Base-by-base conservation (phyloP, 2,888 invertebrate species). In the Drosophila subsilvestris region DNA sequence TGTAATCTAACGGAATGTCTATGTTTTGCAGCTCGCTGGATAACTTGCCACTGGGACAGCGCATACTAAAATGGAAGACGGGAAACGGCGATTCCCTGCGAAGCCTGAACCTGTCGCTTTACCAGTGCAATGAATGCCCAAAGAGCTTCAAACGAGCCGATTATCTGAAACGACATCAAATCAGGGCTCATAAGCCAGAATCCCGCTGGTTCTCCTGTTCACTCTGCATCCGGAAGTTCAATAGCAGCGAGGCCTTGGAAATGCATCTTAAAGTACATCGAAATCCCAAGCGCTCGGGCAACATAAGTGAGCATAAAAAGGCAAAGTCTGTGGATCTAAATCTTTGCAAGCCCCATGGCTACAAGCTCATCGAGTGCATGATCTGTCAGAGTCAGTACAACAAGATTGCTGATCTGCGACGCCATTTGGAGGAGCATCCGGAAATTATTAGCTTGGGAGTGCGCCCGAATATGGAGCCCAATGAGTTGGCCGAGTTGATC, bases 341-440 rank as follows among this genome's bases (percentile, higher is more conserved):
- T 67, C 63, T 90, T 6, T 90, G 91, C 70, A 88, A 88, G 37
- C 92, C 91, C 1, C 88, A 91, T 61, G 92, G 91, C 7, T 86
- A 85, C 17, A 92, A 92, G 71, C 76, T 86, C 0, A 91, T 91
- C 20, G 87, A 91, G 63, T 92, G 92, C 76, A 92, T 91, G 90
- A 91, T 92, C n/a, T 92, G 92, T 50, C 80, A 86, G 44, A 87
- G 85, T 17, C 89, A 90, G 48, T 91, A 91, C 59, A 85, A 86
- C 29, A 91, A 90, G 61, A 89, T 92, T n/a, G 72, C 75, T 12
- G 86, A 89, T 58, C 66, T 92, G 47, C 87, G 90, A 17, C 80
- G 82, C 2, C 92, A 92, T 73, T 71, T 91, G 25, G 68, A 88
- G 18, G 80, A 84, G 8, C 91, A 91, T 66, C 90, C 86, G 0